Base-by-base conservation (phyloP, 2,797 vertebrate species). In the Propithecus deckenii region DNA sequence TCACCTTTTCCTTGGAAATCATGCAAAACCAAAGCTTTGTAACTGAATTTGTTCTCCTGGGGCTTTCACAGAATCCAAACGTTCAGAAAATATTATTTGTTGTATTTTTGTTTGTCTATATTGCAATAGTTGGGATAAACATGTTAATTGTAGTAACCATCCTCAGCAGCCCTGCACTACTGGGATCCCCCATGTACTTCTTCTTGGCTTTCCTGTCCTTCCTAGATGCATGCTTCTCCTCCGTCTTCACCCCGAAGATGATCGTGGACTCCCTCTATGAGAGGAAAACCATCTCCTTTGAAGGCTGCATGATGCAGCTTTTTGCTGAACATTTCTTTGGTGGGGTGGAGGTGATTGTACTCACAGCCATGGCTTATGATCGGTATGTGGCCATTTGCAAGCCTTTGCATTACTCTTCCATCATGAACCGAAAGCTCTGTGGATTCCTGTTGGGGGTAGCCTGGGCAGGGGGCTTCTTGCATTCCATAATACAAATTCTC, bases 381-480 rank as follows among this genome's bases (percentile, higher is more conserved):
- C 83, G 95, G 2, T 98, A 98, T 41, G 86, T 98, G 35, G 98
- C 98, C 86, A 98, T 98, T 71, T 98, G 98, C 50, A 97, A 98
- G 30, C 97, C 97, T 1, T 63, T 98, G 69, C 96, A 84, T 59
- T 98, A 98, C 25, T 65, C 85, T 28, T 84, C 94, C 4, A 91
- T 96, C 46, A 97, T 97, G 96, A 97, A 46, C 14, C 25, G 41
- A n/a, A 59, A 5, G 10, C 25, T 97, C 38, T 98, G 97, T 57
- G n/a, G 25, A 2, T 38, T 78, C 9, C n/a, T 98, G 18, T 11
- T 97, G 10, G 91, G 48, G 0, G 7, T 91, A 35, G 86, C 95
- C 20, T 97, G 97, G 90, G 5, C 18, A 30, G 92, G 94, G 15
- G 96, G 94, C 1, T 88, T 97, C 23, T 20, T 96, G 9, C 91